Conservation (phyloP, 2,113 vertebrate species). For the Bostrychus sinensis region DNA sequence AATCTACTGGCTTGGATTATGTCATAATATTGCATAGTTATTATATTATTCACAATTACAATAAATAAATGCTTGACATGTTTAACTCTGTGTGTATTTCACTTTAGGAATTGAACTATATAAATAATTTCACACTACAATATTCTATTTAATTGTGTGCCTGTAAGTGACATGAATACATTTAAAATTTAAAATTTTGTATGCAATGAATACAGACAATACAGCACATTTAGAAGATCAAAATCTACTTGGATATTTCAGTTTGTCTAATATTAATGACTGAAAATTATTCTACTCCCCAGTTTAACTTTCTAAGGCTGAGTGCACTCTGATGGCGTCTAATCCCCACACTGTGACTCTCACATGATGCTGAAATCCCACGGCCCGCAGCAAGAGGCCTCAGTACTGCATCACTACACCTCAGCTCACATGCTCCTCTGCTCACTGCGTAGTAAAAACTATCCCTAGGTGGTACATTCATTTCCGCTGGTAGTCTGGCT, state of each 20-base stretch:
- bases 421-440: slow-evolving; percentile 54
- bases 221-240: not conserved
- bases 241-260: not conserved
- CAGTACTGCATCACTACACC: slow-evolving; percentile 31
- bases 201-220: not conserved
- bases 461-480: slow-evolving; percentile 6
- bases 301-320: not conserved
- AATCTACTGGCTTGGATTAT: too few species aligned
- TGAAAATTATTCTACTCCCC: slow-evolving; percentile 1
- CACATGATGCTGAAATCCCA: slow-evolving; percentile 79
- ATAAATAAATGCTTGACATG: too few species aligned
- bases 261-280: not conserved
- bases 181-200: too few species aligned
- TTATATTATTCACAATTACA: too few species aligned
- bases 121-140: too few species aligned
- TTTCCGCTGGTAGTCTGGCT: slow-evolving; percentile 11
- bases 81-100: too few species aligned
- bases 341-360: slow-evolving; percentile 83
- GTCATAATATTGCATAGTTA: too few species aligned
- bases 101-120: too few species aligned
- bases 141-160: too few species aligned
- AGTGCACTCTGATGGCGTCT: slow-evolving; percentile 15
- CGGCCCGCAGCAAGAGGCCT: slow-evolving; percentile 38
- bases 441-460: slow-evolving; percentile 17
- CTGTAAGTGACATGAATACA: too few species aligned